Evolutionary conservation across 1,140 invertebrate genomes (phyloP).

Genomic region (Carcinoscorpius rotundicauda): DNA sequence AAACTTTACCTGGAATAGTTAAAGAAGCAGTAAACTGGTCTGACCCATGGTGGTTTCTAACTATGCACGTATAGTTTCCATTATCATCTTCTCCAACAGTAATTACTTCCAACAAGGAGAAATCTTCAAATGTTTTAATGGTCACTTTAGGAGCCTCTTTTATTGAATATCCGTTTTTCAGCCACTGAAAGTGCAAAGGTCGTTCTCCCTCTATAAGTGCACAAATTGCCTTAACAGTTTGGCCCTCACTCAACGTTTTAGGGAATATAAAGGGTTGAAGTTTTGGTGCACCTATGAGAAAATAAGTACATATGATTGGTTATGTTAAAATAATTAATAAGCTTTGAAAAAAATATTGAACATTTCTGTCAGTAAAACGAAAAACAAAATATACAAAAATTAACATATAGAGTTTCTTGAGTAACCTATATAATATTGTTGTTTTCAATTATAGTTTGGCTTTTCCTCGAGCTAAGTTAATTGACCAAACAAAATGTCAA

Average conservation of each 20-base stretch:
- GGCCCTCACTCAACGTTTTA: slow-evolving; percentile 11
- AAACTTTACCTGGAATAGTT: slow-evolving; percentile 12
- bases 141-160: not conserved
- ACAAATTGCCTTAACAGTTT: slow-evolving; percentile 17
- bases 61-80: not conserved
- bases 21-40: slow-evolving; percentile 12
- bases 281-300: slow-evolving; percentile 9
- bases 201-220: slow-evolving; percentile 11
- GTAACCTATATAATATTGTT: too few relatives aligned
- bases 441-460: too few relatives aligned
- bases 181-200: slow-evolving; percentile 19
- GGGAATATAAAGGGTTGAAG: slow-evolving; percentile 17
- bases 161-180: slow-evolving; percentile 9
- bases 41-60: slow-evolving; percentile 3
- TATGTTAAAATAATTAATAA: too few relatives aligned
- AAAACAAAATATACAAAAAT: too few relatives aligned
- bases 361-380: too few relatives aligned
- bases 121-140: not conserved
- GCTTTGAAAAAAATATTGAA: too few relatives aligned
- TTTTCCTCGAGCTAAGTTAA: too few relatives aligned
- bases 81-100: not conserved
- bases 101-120: not conserved
- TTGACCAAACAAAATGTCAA: too few relatives aligned
- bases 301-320: too few relatives aligned
- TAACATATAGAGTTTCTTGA: too few relatives aligned